Evolutionary conservation across 1,140 invertebrate species (phyloP), one percentile per base, ranked within the genome.

Genomic region (Lerema accius): DNA sequence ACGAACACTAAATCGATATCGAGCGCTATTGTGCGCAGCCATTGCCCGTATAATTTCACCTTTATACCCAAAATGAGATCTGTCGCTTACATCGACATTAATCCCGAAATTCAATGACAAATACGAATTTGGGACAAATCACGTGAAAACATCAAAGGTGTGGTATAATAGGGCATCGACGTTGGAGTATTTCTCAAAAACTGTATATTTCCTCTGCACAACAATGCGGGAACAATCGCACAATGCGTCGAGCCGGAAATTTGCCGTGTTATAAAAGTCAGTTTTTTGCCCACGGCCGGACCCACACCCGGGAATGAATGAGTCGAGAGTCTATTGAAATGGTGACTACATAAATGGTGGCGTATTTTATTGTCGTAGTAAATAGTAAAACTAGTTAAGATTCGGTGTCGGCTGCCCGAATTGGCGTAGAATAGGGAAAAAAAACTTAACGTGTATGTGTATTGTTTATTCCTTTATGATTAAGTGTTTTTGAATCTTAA

Each of bases 241-340:
- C 74, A 83, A 81, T 55, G 78, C 74, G 63, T 17, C 68, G 67
- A 73, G 78, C 80, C 80, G 80, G 80, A 83, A 80, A 81, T 69
- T 63, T 66, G 71, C 26, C 72, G 64, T 68, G 67, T 42, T 67
- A 79, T 83, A 76, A 71, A 81, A 74, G 71, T 74, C 63, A 69
- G 49, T 37, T 73, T 70, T 65, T 76, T 73, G 72, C 66, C 67
- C 64, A 46, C 39, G 64, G 45, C 53, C 46, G n/a, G n/a, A n/a
- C n/a, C n/a, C n/a, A n/a, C 56, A 40, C 51, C 49, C 19, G 43
- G 64, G 28, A 17, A 37, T 63, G 63, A 74, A 73, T 53, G 72
- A 66, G 51, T 73, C 40, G 55, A 76, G 65, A 76, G 65, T 78
- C 71, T 63, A 81, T 81, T 76, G 61, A 43, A 55, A 78, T 62